These are phyloP conservation scores for Danionella dracula DNA, from an alignment of 2,797 vertebrate species.

Conservation along the genomic window DNA sequence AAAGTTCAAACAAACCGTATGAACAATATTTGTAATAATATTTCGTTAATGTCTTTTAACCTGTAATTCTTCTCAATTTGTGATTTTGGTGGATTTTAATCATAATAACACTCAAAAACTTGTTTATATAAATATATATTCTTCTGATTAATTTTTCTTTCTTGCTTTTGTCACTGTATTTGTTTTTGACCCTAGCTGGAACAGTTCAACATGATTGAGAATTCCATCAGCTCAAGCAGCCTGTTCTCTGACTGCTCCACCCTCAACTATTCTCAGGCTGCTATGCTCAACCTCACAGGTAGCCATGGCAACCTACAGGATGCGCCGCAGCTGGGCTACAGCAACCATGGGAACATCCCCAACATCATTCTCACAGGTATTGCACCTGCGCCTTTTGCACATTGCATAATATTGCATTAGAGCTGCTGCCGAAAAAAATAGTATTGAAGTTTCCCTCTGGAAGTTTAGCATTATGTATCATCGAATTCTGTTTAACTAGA, in stretches of 20 bases:
- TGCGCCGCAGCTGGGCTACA: conserved; percentile 82
- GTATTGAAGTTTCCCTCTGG: background rate
- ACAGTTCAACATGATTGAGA: conserved; percentile 99
- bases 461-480: background rate
- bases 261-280: conserved; percentile 94
- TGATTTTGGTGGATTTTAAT: no score
- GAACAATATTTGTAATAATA: no score
- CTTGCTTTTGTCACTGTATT: background rate
- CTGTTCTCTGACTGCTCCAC: conserved; percentile 78
- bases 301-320: conserved; percentile 86
- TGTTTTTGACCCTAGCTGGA: conserved; percentile 75
- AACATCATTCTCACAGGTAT: conserved; percentile 98
- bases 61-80: no score
- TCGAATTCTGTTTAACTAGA: conserved; percentile 75
- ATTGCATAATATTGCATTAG: conserved; percentile 16
- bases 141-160: no score
- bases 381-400: background rate
- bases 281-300: conserved; percentile 94
- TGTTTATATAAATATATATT: no score
- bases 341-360: conserved; percentile 91
- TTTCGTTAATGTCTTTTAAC: no score
- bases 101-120: no score
- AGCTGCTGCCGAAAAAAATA: no score
- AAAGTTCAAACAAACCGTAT: no score
- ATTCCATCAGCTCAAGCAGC: conserved; percentile 83